These are phyloP conservation scores for Eonycteris spelaea DNA, from an alignment of 2,113 vertebrate species.

Conservation along the genomic window DNA sequence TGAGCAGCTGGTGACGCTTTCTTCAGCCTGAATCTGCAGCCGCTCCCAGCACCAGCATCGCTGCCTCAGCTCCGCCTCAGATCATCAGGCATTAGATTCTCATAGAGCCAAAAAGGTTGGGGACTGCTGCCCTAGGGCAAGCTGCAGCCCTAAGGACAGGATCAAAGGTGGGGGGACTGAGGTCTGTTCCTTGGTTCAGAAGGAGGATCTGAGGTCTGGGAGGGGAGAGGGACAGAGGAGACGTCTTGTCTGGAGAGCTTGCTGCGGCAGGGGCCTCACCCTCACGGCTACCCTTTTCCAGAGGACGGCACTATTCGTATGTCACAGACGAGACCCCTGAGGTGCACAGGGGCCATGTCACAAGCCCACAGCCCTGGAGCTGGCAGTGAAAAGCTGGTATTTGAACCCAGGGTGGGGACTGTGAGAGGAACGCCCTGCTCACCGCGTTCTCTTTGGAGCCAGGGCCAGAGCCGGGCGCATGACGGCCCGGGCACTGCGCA, in stretches of 20 bases:
- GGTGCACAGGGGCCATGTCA: rapidly evolving
- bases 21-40: too few species aligned
- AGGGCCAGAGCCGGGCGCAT: background rate
- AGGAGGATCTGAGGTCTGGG: background rate
- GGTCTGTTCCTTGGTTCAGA: background rate
- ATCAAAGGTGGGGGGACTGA: background rate
- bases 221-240: background rate
- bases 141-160: background rate
- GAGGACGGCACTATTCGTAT: rapidly evolving
- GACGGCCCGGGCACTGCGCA: rapidly evolving
- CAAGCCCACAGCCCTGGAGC: background rate
- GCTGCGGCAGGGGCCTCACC: background rate
- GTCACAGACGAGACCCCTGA: background rate
- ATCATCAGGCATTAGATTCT: too few species aligned
- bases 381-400: background rate
- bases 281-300: rapidly evolving
- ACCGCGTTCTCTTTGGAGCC: background rate
- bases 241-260: rapidly evolving
- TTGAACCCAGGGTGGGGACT: background rate
- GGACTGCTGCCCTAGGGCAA: too few species aligned
- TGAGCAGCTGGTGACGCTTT: too few species aligned
- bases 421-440: rapidly evolving
- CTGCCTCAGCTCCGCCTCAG: too few species aligned
- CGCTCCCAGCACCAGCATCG: too few species aligned
- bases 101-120: too few species aligned